Percentiles rank a stretch among this genome's conserved stretches.
Conservation (phyloP, 2,113 vertebrate species). For the Thunnus thynnus region DNA sequence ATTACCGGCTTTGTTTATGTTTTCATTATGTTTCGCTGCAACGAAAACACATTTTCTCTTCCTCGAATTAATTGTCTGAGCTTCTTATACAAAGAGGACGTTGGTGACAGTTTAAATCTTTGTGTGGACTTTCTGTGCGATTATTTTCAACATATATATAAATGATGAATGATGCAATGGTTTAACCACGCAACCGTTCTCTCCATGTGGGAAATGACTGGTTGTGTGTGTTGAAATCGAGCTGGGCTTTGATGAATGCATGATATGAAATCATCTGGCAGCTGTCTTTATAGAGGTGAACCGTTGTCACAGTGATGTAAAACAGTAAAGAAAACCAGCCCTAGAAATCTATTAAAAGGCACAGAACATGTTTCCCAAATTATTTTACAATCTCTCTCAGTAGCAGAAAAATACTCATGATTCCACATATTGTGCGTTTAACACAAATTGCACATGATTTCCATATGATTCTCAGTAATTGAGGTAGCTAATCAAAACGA, state of each 20-base stretch:
- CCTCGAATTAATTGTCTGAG: neutral
- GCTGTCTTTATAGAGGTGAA: neutral
- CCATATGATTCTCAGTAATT: conserved; percentile 25
- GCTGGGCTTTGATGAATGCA: neutral
- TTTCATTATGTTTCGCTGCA: conserved; percentile 8
- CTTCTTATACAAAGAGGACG: neutral
- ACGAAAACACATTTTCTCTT: neutral
- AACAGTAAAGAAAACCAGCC: neutral
- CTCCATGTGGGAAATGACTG: neutral
- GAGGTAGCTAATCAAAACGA: conserved; percentile 40
- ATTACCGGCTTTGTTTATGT: conserved; percentile 1
- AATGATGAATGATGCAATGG: neutral
- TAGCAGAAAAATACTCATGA: conserved; percentile 31
- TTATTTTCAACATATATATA: neutral
- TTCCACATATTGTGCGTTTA: conserved; percentile 36
- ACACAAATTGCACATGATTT: conserved; percentile 50
- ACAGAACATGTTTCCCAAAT: neutral
- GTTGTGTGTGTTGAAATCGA: neutral
- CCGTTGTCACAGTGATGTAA: neutral
- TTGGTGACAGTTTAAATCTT: neutral
- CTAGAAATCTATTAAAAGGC: conserved; percentile 15
- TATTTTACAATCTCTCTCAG: conserved; percentile 23
- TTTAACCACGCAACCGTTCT: neutral
- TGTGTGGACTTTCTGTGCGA: neutral
- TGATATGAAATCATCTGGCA: conserved; percentile 7